Conservation (phyloP, 2,797 vertebrate species). For the Microctenopoma lineatum region DNA sequence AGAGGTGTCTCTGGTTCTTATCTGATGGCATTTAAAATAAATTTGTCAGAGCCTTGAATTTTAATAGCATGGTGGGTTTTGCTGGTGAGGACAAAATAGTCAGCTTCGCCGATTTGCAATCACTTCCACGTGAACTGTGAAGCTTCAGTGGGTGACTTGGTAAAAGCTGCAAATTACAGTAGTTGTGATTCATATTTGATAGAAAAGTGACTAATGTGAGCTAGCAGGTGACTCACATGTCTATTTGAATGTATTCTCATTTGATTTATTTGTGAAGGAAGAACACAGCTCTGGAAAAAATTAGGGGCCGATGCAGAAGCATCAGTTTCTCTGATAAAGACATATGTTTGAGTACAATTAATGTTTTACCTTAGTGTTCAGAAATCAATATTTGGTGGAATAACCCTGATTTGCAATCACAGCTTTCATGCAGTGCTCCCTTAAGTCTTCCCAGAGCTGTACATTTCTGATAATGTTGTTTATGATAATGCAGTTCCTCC, state of each 20-base stretch:
- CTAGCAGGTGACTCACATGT: constrained; percentile 8
- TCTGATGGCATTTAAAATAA: constrained; percentile 25
- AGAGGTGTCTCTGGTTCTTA: constrained; percentile 14
- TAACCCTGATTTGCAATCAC: no score
- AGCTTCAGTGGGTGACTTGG: background rate
- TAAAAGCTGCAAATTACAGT: background rate
- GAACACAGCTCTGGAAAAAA: background rate
- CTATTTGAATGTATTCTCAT: background rate
- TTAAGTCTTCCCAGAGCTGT: no score
- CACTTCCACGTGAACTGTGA: background rate
- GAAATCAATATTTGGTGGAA: no score
- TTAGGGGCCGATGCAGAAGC: no score
- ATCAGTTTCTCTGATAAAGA: no score
- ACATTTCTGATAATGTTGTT: background rate
- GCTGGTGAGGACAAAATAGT: background rate
- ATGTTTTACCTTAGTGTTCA: no score
- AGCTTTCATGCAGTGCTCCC: no score
- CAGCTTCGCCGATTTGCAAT: background rate
- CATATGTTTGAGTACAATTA: no score
- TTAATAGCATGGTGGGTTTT: background rate
- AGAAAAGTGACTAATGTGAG: background rate
- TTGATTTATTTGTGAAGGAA: constrained; percentile 4
- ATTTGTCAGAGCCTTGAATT: constrained; percentile 10
- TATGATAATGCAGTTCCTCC: background rate
- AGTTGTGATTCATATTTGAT: background rate